Conservation (phyloP, 2,797 vertebrate genomes). For the Danio choprae region DNA sequence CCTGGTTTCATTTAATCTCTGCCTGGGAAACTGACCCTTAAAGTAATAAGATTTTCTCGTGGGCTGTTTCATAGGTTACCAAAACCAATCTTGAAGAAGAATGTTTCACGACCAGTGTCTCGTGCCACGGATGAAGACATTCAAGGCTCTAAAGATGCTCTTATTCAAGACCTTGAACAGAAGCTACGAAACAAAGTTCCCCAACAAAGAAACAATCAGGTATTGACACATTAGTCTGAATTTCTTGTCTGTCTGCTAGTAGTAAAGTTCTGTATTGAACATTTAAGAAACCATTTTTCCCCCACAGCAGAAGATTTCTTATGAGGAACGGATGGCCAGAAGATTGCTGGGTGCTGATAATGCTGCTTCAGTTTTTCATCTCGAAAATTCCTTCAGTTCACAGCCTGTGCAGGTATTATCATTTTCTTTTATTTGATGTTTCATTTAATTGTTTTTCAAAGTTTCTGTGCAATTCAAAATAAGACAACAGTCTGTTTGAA, state of each 20-base stretch:
- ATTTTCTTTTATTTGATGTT: neutral
- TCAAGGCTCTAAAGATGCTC: slow-evolving; percentile 93
- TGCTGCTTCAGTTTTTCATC: slow-evolving; percentile 84
- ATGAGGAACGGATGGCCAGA: slow-evolving; percentile 96
- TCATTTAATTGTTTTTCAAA: too few relatives aligned
- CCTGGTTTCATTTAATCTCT: too few relatives aligned
- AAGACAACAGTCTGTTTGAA: too few relatives aligned
- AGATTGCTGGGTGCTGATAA: slow-evolving; percentile 91
- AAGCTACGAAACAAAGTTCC: slow-evolving; percentile 90
- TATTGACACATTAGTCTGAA: slow-evolving; percentile 50
- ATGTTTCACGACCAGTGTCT: slow-evolving; percentile 76
- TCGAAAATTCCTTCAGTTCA: slow-evolving; percentile 77
- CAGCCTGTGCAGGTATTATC: slow-evolving; percentile 83
- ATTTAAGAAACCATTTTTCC: neutral
- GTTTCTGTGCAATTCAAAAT: too few relatives aligned
- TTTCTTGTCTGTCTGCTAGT: neutral
- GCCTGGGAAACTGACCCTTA: too few relatives aligned
- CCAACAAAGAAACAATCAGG: slow-evolving; percentile 89
- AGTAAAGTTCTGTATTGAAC: neutral
- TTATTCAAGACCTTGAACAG: slow-evolving; percentile 96
- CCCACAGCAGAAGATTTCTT: slow-evolving; percentile 84
- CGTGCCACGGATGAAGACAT: slow-evolving; percentile 90
- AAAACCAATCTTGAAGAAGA: slow-evolving; percentile 84
- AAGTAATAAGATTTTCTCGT: neutral
- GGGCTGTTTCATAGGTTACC: slow-evolving; percentile 79